Base-by-base conservation (phyloP, 92 coral and sea anemone genomes). In the Isaurus tuberculatus region DNA sequence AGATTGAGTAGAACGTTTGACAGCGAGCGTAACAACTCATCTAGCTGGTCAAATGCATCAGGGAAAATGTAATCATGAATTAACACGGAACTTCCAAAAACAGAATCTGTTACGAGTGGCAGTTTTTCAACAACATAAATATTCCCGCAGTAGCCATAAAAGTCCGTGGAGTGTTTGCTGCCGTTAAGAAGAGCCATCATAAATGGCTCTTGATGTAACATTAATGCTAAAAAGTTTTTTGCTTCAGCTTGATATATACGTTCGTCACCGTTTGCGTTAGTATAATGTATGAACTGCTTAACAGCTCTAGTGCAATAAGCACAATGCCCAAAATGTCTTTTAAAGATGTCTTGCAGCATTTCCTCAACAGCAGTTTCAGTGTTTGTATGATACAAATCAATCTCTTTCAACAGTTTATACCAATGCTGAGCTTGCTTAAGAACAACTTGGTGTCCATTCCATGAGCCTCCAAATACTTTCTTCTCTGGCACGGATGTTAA, bases 91-190 rank as follows among this genome's bases (percentile, higher is more conserved):
- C 58, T 31, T n/a, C 94, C 97, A 79, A 73, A 93, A 26, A 86
- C 37, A 1, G 58, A 70, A 5, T 89, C 89, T 14, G 90, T 94
- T 28, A 80, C 51, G 0, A 66, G 32, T 9, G 97, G 88, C 4
- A 93, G 27, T 33, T 77, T 84, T 58, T 93, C 97, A 17, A 87
- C 86, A 36, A 75, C 87, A 74, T 93, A 93, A 70, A 93, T 15
- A 1, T 72, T 85, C 15, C 97, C 97, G 53, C 97, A 93, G 66
- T 89, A 93, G 22, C 97, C 97, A 84, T 84, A 86, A 27, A 91
- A 73, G 44, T 93, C 74, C 32, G 84, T 72, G 13, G 92, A 31
- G 60, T 91, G 88, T 68, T 86, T 89, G 78, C 90, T 91, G 14
- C 88, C 93, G 89, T 93, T 91, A 20, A 91, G 82, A 1, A 84